phyloP scores from a whole-genome alignment of 2,797 vertebrate species.

The Chelmon rostratus region DNA sequence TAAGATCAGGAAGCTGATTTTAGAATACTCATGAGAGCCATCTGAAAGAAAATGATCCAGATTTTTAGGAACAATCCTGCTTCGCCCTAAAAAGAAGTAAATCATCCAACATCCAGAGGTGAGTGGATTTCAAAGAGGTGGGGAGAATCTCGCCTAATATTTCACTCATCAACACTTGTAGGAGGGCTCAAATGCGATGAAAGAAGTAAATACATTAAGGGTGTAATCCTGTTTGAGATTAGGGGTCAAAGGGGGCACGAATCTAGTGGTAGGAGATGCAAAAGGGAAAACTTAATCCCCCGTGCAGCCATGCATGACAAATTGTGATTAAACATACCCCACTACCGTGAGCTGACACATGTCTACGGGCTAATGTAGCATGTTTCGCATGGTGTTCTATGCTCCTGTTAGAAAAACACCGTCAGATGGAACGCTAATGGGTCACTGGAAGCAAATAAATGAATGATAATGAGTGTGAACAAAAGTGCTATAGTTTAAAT shows the following conservation, averaged over 20 bases:
- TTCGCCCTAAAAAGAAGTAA: conserved; percentile 6
- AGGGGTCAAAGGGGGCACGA: conserved; percentile 46
- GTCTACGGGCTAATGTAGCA: conserved; percentile 35
- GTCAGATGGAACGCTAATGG: conserved; percentile 43
- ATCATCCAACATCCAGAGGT: background rate
- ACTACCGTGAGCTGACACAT: conserved; percentile 9
- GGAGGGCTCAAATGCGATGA: conserved; percentile 37
- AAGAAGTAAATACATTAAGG: conserved; percentile 47
- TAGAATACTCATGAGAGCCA: background rate
- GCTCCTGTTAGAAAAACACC: conserved; percentile 38
- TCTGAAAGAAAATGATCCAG: background rate
- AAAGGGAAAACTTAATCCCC: conserved; percentile 59
- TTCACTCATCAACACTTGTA: conserved; percentile 28
- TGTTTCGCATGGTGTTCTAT: background rate
- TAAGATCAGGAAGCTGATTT: conserved; percentile 1
- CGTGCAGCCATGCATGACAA: conserved; percentile 38
- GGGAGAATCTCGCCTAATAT: conserved; percentile 6
- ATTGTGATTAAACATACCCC: conserved; percentile 53
- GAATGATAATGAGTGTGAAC: conserved; percentile 40
- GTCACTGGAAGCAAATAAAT: conserved; percentile 41
- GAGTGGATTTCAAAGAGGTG: conserved; percentile 48
- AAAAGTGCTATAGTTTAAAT: conserved; percentile 47
- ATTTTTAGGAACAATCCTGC: background rate
- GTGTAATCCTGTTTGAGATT: conserved; percentile 55
- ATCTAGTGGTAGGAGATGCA: conserved; percentile 43